phyloP scores from a whole-genome alignment of 2,888 invertebrate genomes.

The Listrodromus nycthemerus region DNA sequence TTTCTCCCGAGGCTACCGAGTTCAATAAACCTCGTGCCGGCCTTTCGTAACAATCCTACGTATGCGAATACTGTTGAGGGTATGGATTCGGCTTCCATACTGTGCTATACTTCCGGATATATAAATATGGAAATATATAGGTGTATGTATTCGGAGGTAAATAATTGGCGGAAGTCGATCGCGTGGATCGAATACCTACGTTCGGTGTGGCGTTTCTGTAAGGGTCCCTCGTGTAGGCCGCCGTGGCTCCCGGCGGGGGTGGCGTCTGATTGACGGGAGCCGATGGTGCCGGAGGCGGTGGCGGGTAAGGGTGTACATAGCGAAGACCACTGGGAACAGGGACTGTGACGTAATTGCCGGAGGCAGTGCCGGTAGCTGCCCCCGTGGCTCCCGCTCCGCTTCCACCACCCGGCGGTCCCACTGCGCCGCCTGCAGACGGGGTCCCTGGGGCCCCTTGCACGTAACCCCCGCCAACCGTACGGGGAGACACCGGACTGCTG shows the following conservation, averaged over 20 bases:
- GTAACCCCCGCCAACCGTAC: conserved; percentile 80
- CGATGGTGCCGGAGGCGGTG: conserved; percentile 82
- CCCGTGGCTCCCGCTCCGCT: conserved; percentile 85
- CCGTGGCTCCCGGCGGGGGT: conserved; percentile 84
- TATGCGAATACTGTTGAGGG: background rate
- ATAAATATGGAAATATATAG: background rate
- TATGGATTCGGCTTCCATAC: background rate
- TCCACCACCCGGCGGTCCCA: conserved; percentile 77
- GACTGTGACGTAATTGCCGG: conserved; percentile 86
- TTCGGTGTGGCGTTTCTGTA: conserved; percentile 81
- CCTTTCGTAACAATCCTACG: conserved; percentile 9
- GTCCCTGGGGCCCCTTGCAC: conserved; percentile 79
- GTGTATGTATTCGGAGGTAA: background rate
- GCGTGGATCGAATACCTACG: conserved; percentile 75
- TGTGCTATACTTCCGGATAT: conserved; percentile 20
- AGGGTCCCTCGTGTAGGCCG: conserved; percentile 80
- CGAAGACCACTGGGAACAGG: conserved; percentile 84
- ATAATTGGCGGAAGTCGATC: conserved; percentile 51
- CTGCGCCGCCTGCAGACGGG: conserved; percentile 83
- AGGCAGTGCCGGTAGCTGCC: conserved; percentile 85
- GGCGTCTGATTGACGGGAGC: conserved; percentile 83
- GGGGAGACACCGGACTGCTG: conserved; percentile 82
- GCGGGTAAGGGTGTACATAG: conserved; percentile 82
- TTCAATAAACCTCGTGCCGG: conserved; percentile 10
- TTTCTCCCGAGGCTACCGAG: background rate